Evolutionary conservation across 2,888 invertebrate species (phyloP).

Genomic region (Nephrotoma flavescens): DNA sequence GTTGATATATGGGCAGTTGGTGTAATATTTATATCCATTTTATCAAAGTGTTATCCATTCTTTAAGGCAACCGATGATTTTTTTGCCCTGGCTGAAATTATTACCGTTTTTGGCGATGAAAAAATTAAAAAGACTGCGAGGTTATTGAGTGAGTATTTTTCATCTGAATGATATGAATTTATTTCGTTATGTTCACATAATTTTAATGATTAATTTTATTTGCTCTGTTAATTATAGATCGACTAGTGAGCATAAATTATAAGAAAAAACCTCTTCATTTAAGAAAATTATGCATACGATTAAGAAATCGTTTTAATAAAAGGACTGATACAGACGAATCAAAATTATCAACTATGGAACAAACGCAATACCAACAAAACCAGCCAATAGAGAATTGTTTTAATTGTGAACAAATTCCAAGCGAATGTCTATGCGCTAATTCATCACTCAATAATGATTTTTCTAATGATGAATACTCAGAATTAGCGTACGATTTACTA

Average conservation of each 20-base stretch:
- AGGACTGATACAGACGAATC: constrained; percentile 1
- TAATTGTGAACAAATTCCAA: constrained; percentile 29
- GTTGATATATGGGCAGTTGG: constrained; percentile 86
- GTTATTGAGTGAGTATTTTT: constrained; percentile 28
- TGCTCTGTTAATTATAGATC: constrained; percentile 24
- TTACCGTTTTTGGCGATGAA: constrained; percentile 59
- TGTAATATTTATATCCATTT: constrained; percentile 62
- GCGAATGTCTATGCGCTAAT: constrained; percentile 30
- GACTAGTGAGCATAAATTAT: constrained; percentile 38
- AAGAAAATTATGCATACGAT: constrained; percentile 31
- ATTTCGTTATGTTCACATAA: constrained; percentile 32
- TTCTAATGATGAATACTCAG: constrained; percentile 40
- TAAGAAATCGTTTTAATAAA: constrained; percentile 24
- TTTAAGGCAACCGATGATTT: constrained; percentile 68
- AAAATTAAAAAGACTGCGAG: constrained; percentile 51
- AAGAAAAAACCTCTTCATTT: constrained; percentile 35
- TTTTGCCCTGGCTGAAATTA: constrained; percentile 68
- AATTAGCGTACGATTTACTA: constrained; percentile 58
- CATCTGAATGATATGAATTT: neutral
- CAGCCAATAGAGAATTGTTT: constrained; percentile 17
- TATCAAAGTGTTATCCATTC: constrained; percentile 70
- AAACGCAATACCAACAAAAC: neutral
- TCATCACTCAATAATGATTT: constrained; percentile 21
- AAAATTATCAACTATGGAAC: neutral
- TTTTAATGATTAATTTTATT: neutral